A percentile compares a stretch with the other conserved stretches of the same genome.
These are phyloP conservation scores for Monochamus alternatus DNA, from an alignment of 2,888 invertebrate genomes.

Conservation along the genomic window DNA sequence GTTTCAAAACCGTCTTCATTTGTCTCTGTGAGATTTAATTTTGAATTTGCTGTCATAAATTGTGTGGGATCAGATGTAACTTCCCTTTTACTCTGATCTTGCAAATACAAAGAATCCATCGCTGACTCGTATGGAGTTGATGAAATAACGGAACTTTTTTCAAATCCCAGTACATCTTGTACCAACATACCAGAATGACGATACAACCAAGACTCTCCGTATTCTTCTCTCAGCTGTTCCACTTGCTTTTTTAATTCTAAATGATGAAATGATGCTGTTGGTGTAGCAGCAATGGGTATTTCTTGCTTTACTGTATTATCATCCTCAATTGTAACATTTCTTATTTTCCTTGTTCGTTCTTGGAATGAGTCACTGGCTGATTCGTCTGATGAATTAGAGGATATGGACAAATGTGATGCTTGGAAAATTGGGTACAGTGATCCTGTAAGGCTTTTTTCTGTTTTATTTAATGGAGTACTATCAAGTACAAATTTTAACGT, in stretches of 20 bases:
- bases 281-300: slow-evolving; percentile 49
- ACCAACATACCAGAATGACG: slow-evolving; percentile 67
- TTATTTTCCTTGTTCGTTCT: slow-evolving; percentile 65
- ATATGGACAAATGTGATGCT: slow-evolving; percentile 35
- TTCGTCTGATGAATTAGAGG: slow-evolving; percentile 50
- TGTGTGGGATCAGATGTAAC: slow-evolving; percentile 24
- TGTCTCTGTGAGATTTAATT: slow-evolving; percentile 2
- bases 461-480: slow-evolving; percentile 71
- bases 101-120: slow-evolving; percentile 33
- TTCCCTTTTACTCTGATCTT: slow-evolving; percentile 24
- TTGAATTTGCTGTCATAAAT: slow-evolving; percentile 37
- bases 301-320: slow-evolving; percentile 66
- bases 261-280: slow-evolving; percentile 55
- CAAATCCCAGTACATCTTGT: slow-evolving; percentile 74
- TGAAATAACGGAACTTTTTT: slow-evolving; percentile 59
- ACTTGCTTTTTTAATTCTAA: slow-evolving; percentile 65
- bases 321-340: slow-evolving; percentile 70
- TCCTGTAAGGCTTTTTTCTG: slow-evolving; percentile 73
- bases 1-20: slow-evolving; percentile 36
- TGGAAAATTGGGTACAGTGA: slow-evolving; percentile 64
- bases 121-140: slow-evolving; percentile 50
- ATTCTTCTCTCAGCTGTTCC: slow-evolving; percentile 73
- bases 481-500: slow-evolving; percentile 74
- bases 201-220: slow-evolving; percentile 77
- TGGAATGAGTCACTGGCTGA: slow-evolving; percentile 45